phyloP scores from a whole-genome alignment of 2,113 vertebrate genomes.

The Nanorana parkeri region DNA sequence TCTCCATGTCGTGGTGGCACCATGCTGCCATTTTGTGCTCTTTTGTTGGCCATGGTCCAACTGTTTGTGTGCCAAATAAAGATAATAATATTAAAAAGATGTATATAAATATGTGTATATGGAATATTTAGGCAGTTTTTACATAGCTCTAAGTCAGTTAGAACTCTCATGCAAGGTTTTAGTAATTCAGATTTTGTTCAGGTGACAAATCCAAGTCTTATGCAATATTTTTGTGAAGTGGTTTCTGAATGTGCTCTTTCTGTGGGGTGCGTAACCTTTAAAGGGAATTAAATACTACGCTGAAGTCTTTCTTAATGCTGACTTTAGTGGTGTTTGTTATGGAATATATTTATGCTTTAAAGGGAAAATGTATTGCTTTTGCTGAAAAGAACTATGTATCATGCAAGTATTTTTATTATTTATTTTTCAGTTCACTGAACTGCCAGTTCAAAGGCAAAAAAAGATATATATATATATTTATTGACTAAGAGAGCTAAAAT shows the following conservation, averaged over 20 bases:
- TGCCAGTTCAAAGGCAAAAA: slow-evolving; percentile 23
- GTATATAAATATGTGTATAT: not conserved
- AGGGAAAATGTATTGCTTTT: slow-evolving; percentile 8
- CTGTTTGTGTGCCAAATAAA: slow-evolving; percentile 50
- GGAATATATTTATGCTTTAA: slow-evolving; percentile 40
- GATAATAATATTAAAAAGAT: not conserved
- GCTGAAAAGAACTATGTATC: slow-evolving; percentile 33
- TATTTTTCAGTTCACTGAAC: slow-evolving; percentile 28
- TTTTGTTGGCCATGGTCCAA: slow-evolving; percentile 20
- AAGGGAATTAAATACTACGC: slow-evolving; percentile 6
- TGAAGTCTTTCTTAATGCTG: slow-evolving; percentile 24
- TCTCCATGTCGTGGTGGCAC: not conserved
- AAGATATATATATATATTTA: slow-evolving; percentile 19
- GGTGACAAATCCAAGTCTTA: slow-evolving; percentile 51
- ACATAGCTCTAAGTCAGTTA: slow-evolving; percentile 3
- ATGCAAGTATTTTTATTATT: slow-evolving; percentile 21
- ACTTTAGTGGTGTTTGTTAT: slow-evolving; percentile 39
- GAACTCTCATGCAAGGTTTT: slow-evolving; percentile 19
- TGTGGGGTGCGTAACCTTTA: not conserved
- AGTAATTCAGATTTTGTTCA: slow-evolving; percentile 41
- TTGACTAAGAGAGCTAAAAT: slow-evolving; percentile 13
- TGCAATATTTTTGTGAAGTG: slow-evolving; percentile 53
- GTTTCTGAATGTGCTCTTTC: slow-evolving; percentile 28
- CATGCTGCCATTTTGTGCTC: not conserved
- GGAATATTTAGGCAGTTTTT: slow-evolving; percentile 2